These are phyloP conservation scores for Lampropteryx suffumata DNA, from an alignment of 2,888 invertebrate species.

Conservation along the genomic window DNA sequence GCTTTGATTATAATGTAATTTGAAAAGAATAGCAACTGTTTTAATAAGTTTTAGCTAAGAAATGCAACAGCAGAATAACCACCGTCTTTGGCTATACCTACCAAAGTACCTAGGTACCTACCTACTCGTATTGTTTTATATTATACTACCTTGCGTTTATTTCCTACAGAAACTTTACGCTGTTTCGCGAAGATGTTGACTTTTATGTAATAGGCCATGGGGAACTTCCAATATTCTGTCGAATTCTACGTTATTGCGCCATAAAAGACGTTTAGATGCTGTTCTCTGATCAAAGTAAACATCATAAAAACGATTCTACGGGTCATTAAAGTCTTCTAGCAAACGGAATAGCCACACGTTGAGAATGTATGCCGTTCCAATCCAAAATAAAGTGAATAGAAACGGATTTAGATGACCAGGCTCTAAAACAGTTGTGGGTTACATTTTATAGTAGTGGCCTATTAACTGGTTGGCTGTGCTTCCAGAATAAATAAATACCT, in stretches of 20 bases:
- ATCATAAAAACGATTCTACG: constrained; percentile 74
- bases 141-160: background rate
- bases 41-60: too few species aligned
- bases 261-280: constrained; percentile 68
- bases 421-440: constrained; percentile 9
- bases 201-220: constrained; percentile 32
- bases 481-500: too few species aligned
- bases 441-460: constrained; percentile 12
- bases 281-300: constrained; percentile 71
- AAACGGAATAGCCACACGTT: constrained; percentile 60
- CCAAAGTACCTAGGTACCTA: background rate
- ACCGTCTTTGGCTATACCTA: too few species aligned
- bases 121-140: too few species aligned
- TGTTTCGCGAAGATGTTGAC: constrained; percentile 22
- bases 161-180: constrained; percentile 8
- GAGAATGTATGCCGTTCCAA: constrained; percentile 52
- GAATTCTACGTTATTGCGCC: constrained; percentile 62
- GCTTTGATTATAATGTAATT: too few species aligned
- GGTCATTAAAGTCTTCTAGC: constrained; percentile 68
- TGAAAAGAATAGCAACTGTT: too few species aligned
- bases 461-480: too few species aligned
- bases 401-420: constrained; percentile 28
- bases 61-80: too few species aligned
- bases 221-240: constrained; percentile 56
- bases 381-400: constrained; percentile 34